These are phyloP conservation scores for Tetragnatha versicolor DNA, from an alignment of 1,140 invertebrate genomes.

Conservation along the genomic window DNA sequence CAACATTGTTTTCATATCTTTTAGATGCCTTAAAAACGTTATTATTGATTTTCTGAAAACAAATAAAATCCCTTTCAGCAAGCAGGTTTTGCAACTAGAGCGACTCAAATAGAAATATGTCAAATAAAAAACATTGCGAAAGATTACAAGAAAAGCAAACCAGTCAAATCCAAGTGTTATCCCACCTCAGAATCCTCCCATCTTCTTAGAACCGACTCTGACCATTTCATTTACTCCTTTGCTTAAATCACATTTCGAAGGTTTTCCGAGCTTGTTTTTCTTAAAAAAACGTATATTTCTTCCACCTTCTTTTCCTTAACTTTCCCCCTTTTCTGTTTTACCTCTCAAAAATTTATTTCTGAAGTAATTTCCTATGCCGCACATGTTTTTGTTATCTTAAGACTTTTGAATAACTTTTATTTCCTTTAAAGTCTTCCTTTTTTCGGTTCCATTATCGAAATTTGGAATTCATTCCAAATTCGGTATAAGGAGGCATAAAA, in stretches of 20 bases:
- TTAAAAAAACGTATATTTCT: neutral
- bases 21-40: too few species aligned
- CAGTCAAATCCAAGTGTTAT: too few species aligned
- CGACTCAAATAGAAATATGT: too few species aligned
- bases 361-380: conserved; percentile 39
- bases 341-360: conserved; percentile 32
- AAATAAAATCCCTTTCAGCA: too few species aligned
- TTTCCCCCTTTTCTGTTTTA: neutral
- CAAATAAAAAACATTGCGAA: too few species aligned
- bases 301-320: neutral
- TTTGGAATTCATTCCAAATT: conserved; percentile 47
- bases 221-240: neutral
- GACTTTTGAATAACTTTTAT: conserved; percentile 45
- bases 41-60: too few species aligned
- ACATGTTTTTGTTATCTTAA: conserved; percentile 36
- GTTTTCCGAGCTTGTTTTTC: neutral
- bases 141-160: too few species aligned
- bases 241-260: conserved; percentile 6
- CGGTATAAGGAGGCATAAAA: conserved; percentile 30
- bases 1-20: too few species aligned
- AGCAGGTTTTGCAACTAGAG: too few species aligned
- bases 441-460: conserved; percentile 14
- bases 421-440: conserved; percentile 31
- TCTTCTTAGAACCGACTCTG: neutral
- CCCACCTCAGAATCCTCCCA: neutral